Evolutionary conservation across 2,888 invertebrate species (phyloP).

Genomic region (Sarcophaga rosellei): DNA sequence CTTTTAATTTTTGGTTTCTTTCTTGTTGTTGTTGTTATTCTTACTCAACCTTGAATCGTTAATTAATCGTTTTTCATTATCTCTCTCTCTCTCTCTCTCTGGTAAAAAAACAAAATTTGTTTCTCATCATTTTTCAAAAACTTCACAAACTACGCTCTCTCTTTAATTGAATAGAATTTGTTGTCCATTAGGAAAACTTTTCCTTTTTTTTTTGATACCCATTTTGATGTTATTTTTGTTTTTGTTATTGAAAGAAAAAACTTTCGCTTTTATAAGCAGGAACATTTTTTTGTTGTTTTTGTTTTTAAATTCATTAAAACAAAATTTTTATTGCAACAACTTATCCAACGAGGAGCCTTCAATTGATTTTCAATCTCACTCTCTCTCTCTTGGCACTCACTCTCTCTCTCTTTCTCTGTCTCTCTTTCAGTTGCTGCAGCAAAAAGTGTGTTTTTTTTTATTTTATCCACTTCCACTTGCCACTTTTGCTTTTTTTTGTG

Average conservation of each 20-base stretch:
- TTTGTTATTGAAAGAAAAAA: background rate
- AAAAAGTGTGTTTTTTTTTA: background rate
- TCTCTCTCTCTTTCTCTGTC: no score
- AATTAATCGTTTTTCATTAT: background rate
- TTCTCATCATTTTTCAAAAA: background rate
- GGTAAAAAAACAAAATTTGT: background rate
- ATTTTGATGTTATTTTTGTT: background rate
- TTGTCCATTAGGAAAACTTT: background rate
- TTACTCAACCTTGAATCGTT: background rate
- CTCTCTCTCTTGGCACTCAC: no score
- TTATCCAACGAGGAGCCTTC: slow-evolving; percentile 31
- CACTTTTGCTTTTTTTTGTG: background rate
- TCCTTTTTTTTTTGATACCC: background rate
- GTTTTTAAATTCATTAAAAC: slow-evolving; percentile 40
- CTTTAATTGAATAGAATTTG: background rate
- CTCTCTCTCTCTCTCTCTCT: background rate
- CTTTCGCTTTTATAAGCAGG: background rate
- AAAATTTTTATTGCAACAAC: background rate
- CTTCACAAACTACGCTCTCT: background rate
- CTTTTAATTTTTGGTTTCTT: background rate
- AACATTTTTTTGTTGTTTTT: background rate
- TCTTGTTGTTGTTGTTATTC: background rate
- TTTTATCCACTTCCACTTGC: background rate
- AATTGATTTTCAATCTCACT: slow-evolving; percentile 51
- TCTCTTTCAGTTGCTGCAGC: background rate